These are phyloP conservation scores for Drosophila nannoptera DNA, from an alignment of 1,140 invertebrate genomes.

Conservation along the genomic window DNA sequence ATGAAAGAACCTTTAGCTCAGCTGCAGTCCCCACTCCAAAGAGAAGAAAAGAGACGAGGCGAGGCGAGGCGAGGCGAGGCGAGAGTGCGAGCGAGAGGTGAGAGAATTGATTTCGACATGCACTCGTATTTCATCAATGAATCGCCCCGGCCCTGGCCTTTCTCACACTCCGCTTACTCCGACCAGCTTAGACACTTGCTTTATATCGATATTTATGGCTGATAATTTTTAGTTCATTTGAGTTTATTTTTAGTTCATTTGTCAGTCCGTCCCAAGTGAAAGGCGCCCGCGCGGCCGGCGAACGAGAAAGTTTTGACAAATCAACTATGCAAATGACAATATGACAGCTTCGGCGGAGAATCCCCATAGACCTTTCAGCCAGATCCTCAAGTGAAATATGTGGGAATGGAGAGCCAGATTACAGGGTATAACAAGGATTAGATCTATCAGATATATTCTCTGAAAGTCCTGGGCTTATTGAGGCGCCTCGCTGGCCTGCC, in stretches of 20 bases:
- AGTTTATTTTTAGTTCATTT: constrained; percentile 44
- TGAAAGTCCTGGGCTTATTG: too few relatives aligned
- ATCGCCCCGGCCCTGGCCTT: constrained; percentile 24
- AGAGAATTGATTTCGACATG: constrained; percentile 3
- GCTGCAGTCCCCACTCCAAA: constrained; percentile 13
- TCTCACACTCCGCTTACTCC: constrained; percentile 48
- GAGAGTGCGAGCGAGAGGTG: not conserved
- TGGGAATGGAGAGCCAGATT: not conserved
- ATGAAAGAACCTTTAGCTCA: constrained; percentile 32
- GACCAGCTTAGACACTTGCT: constrained; percentile 43
- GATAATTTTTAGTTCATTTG: constrained; percentile 56
- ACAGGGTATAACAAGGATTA: not conserved
- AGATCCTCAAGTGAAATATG: not conserved
- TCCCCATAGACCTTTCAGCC: not conserved
- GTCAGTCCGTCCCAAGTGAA: constrained; percentile 40
- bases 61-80: too few relatives aligned
- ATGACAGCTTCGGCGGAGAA: not conserved
- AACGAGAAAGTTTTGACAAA: constrained; percentile 38
- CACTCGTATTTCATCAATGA: constrained; percentile 42
- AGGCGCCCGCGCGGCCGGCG: constrained; percentile 24
- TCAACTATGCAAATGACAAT: constrained; percentile 10
- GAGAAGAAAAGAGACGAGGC: not conserved
- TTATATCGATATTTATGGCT: constrained; percentile 62
- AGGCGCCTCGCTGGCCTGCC: too few relatives aligned
- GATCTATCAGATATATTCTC: too few relatives aligned